A percentile compares a stretch with the other conserved stretches of the same genome.
These are phyloP conservation scores for Nesogale talazaci DNA, from an alignment of 2,113 vertebrate species.

Conservation along the genomic window DNA sequence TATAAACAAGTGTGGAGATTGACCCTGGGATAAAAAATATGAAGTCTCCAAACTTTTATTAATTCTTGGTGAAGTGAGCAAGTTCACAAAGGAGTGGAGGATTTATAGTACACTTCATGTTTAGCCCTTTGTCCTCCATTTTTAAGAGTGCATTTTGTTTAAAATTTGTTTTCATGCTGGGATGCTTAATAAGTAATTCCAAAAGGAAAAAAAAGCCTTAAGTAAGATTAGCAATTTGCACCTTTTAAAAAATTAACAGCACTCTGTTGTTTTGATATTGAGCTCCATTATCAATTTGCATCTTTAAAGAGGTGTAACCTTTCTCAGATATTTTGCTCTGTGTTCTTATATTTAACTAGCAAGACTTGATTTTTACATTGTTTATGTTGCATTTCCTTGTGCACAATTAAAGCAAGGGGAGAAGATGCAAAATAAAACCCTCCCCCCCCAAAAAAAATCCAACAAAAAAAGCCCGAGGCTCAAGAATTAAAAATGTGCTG, in stretches of 20 bases:
- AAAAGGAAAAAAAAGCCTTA: constrained; percentile 75
- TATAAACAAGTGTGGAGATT: background rate
- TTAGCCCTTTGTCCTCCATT: constrained; percentile 42
- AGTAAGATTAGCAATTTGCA: constrained; percentile 85
- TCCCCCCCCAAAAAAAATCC: no score
- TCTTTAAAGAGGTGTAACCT: constrained; percentile 85
- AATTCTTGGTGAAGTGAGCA: background rate
- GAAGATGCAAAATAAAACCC: background rate
- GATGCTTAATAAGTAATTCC: constrained; percentile 77
- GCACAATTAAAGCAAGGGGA: constrained; percentile 73
- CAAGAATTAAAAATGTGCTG: constrained; percentile 51
- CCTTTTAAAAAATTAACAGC: constrained; percentile 84
- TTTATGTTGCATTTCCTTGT: constrained; percentile 73
- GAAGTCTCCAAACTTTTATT: background rate
- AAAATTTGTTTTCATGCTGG: constrained; percentile 72
- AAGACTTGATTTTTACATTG: constrained; percentile 80
- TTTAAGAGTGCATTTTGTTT: constrained; percentile 81
- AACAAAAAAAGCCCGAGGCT: constrained; percentile 57
- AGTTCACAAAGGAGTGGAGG: constrained; percentile 48
- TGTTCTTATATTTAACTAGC: constrained; percentile 82
- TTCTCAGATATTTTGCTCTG: constrained; percentile 80
- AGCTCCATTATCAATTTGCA: constrained; percentile 83
- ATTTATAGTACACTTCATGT: background rate
- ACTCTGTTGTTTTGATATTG: constrained; percentile 85
- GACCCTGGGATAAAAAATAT: background rate